phyloP scores from a whole-genome alignment of 2,113 vertebrate genomes.

The Engystomops pustulosus region DNA sequence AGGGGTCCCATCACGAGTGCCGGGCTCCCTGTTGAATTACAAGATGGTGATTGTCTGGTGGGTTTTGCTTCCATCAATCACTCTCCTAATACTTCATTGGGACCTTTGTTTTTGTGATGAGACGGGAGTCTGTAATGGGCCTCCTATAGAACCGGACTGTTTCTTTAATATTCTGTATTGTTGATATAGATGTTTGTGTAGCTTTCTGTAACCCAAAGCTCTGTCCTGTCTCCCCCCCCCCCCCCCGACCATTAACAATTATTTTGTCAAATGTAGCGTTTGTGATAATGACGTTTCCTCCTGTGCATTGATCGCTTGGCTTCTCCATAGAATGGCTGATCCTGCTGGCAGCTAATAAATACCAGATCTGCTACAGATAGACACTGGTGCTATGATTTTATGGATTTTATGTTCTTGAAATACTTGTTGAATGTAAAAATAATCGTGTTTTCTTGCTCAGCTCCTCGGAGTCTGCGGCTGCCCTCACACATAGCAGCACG shows the following conservation, averaged over 20 bases:
- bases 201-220: too few species aligned
- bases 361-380: neutral
- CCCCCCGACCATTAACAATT: neutral
- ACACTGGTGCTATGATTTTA: neutral
- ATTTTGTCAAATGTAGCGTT: neutral
- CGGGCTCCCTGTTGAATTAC: too few species aligned
- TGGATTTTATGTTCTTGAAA: neutral
- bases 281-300: neutral
- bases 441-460: conserved; percentile 64
- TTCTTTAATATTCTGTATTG: too few species aligned
- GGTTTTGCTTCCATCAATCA: too few species aligned
- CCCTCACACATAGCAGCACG: conserved; percentile 80
- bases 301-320: neutral
- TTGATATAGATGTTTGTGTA: too few species aligned
- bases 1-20: too few species aligned
- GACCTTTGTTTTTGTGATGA: too few species aligned
- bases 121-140: too few species aligned
- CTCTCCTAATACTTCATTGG: too few species aligned
- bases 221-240: too few species aligned
- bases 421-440: neutral
- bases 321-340: neutral
- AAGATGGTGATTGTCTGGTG: too few species aligned
- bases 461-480: conserved; percentile 80
- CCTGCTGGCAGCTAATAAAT: neutral
- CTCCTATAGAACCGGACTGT: too few species aligned